A percentile compares a stretch with the other conserved stretches of the same genome.
Conservation (phyloP, 2,797 vertebrate genomes). For the Chiloscyllium punctatum region DNA sequence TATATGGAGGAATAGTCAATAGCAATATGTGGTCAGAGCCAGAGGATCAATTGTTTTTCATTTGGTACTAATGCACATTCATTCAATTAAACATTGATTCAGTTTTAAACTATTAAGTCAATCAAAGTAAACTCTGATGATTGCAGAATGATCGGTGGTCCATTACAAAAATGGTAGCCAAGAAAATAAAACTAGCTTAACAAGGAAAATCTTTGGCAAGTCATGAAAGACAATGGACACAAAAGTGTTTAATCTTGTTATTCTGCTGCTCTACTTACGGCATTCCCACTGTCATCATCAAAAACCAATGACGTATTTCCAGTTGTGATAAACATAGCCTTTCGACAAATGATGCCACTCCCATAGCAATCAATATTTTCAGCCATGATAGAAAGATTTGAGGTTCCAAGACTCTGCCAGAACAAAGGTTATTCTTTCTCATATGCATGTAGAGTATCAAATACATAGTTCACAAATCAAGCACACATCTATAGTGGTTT, state of each 20-base stretch:
- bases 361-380: slow-evolving; percentile 86
- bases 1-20: neutral
- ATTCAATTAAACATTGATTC: neutral
- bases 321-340: slow-evolving; percentile 70
- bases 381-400: slow-evolving; percentile 66
- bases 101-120: neutral
- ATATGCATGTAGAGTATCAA: neutral
- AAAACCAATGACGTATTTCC: slow-evolving; percentile 73
- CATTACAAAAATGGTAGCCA: neutral
- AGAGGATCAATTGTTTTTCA: neutral
- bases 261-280: slow-evolving; percentile 60
- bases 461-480: neutral
- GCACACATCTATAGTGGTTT: neutral
- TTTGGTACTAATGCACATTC: neutral
- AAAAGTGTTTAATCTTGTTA: neutral
- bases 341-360: slow-evolving; percentile 80
- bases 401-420: slow-evolving; percentile 67
- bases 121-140: neutral
- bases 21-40: too few species aligned
- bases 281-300: slow-evolving; percentile 77
- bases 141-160: neutral
- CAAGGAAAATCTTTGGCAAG: neutral
- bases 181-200: neutral
- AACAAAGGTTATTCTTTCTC: slow-evolving; percentile 33
- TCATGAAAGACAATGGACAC: neutral